Evolutionary conservation across 2,113 vertebrate species (phyloP), one percentile per base, ranked within the genome.

Genomic region (Psephotus haematonotus): DNA sequence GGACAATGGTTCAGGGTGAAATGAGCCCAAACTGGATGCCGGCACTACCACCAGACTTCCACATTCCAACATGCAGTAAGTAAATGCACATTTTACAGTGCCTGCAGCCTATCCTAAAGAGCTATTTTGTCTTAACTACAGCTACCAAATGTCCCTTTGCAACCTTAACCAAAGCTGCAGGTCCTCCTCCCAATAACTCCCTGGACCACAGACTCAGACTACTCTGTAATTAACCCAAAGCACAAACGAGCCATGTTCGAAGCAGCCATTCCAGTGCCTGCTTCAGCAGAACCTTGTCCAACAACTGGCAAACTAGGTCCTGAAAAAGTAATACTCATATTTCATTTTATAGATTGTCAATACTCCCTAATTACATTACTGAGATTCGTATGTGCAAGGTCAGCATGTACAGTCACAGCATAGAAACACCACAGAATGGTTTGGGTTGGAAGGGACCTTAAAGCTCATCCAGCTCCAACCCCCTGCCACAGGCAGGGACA

Each of bases 11-110:
- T 18, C 13, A 11, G 18, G 41, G n/a, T 25, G 52, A 78, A 28
- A 33, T 3, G 13, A 79, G 60, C 39, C 39, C 60, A 25, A 28
- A 18, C 1, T 2, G 37, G 37, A 10, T 0, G 1, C 50, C 4
- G 22, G 23, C 59, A 18, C 37, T 13, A 17, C 15, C 43, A 10
- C 35, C 16, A 57, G 17, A 24, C 23, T 4, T 13, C 12, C 28
- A 4, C 27, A 6, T 15, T 37, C 37, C 67, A 37, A 29, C 28
- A 29, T 11, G 23, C 1, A 20, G 2, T 2, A 23, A 9, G 8
- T 13, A 39, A 71, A 64, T 1, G 7, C 29, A 17, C 20, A 6
- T 39, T 50, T 27, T 7, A 28, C 55, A 22, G 43, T 6, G 70
- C 57, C 77, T 29, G 33, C 83, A 64, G 9, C 43, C 28, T 11